Conservation (phyloP, 1,140 invertebrate species). For the Drosophila willistoni region DNA sequence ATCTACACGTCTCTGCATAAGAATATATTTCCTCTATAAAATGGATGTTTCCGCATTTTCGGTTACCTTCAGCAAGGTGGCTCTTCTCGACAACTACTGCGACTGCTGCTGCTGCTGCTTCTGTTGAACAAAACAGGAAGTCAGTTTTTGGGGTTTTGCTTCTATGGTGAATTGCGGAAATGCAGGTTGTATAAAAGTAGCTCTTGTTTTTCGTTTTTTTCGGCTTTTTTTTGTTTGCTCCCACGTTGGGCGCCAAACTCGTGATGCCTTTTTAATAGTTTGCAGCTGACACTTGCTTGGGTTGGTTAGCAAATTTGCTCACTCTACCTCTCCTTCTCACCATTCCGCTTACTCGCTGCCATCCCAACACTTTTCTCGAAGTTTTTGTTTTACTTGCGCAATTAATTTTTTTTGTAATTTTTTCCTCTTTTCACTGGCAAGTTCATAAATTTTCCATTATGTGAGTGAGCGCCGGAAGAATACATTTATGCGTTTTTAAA, state of each 20-base stretch:
- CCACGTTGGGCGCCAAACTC: slow-evolving; percentile 7
- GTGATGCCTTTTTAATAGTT: slow-evolving; percentile 75
- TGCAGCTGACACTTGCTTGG: slow-evolving; percentile 64
- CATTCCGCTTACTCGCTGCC: neutral
- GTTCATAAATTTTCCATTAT: slow-evolving; percentile 75
- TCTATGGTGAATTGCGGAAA: slow-evolving; percentile 59
- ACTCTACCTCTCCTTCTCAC: neutral
- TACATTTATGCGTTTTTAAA: slow-evolving; percentile 80
- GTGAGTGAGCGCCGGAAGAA: slow-evolving; percentile 58
- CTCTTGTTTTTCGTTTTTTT: slow-evolving; percentile 31
- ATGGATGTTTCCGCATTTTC: slow-evolving; percentile 77
- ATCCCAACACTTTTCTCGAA: slow-evolving; percentile 21
- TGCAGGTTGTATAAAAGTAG: slow-evolving; percentile 58
- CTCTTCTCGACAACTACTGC: neutral
- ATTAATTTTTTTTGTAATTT: slow-evolving; percentile 63
- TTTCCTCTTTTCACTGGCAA: slow-evolving; percentile 21
- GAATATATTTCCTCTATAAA: slow-evolving; percentile 81
- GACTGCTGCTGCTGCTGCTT: slow-evolving; percentile 25
- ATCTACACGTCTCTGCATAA: slow-evolving; percentile 75
- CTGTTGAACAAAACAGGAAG: slow-evolving; percentile 68
- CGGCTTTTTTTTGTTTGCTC: neutral
- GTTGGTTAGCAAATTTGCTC: slow-evolving; percentile 48
- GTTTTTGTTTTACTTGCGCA: slow-evolving; percentile 53
- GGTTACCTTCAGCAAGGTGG: slow-evolving; percentile 29
- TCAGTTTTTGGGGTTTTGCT: slow-evolving; percentile 52